Percentiles rank a stretch among this genome's conserved stretches.
Conservation (phyloP, 2,113 vertebrate genomes). For the Euleptes europaea region DNA sequence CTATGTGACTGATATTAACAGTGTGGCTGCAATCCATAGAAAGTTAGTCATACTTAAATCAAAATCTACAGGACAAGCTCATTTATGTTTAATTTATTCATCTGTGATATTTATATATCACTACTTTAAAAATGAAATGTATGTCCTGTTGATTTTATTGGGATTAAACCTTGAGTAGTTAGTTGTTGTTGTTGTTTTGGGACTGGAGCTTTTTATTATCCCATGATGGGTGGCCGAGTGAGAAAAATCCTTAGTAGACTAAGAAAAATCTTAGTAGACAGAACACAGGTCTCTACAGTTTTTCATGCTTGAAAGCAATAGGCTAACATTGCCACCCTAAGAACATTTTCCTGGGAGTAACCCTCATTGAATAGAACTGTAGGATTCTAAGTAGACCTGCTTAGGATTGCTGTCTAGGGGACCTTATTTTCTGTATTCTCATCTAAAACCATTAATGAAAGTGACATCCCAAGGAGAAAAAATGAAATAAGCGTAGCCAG, state of each 20-base stretch:
- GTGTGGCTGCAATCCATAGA: not conserved
- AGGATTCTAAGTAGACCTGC: no score
- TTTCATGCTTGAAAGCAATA: not conserved
- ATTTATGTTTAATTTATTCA: no score
- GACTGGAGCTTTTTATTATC: not conserved
- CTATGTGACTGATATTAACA: not conserved
- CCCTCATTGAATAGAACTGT: no score
- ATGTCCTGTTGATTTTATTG: not conserved
- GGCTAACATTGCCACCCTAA: not conserved
- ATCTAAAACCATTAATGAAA: not conserved
- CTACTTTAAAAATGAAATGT: no score
- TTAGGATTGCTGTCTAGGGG: no score
- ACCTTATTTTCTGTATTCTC: fast-evolving
- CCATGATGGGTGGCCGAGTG: not conserved
- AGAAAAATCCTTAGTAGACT: not conserved
- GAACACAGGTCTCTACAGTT: not conserved
- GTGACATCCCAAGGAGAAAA: not conserved
- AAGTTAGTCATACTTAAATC: no score
- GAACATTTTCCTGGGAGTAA: no score
- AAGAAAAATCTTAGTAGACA: no score
- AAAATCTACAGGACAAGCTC: no score
- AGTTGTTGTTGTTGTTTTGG: no score
- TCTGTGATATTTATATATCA: no score
- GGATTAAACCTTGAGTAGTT: not conserved
- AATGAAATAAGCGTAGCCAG: not conserved